These are phyloP conservation scores for Catharus fuscescens DNA, from an alignment of 2,113 vertebrate genomes.

Conservation along the genomic window DNA sequence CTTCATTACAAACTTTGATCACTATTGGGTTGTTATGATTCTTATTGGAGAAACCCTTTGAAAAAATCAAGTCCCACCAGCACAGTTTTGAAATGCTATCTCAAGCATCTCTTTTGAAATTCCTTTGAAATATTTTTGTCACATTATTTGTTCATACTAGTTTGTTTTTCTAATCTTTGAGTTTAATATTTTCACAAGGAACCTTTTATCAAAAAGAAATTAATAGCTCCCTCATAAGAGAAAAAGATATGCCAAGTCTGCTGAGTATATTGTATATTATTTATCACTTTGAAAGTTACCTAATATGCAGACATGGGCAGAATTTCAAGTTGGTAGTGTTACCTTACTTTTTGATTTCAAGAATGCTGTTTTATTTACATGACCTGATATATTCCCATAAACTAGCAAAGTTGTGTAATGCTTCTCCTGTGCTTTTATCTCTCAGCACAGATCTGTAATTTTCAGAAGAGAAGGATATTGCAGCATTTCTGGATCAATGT, in stretches of 20 bases:
- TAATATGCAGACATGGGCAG: neutral
- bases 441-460: neutral
- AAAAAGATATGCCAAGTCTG: neutral
- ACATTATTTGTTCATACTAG: neutral
- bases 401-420: neutral
- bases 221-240: neutral
- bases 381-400: neutral
- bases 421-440: neutral
- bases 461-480: neutral
- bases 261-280: neutral
- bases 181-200: neutral
- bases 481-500: neutral
- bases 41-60: neutral
- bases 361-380: neutral
- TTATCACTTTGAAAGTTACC: neutral
- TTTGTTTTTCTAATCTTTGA: neutral
- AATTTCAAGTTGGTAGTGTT: neutral
- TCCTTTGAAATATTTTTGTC: constrained; percentile 18
- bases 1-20: constrained; percentile 12
- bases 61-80: neutral
- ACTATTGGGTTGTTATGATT: neutral
- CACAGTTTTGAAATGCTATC: neutral
- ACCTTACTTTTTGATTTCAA: neutral
- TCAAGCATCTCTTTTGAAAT: constrained; percentile 14
- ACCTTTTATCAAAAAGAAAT: neutral